Evolutionary conservation across 2,888 invertebrate genomes (phyloP), one percentile per base, ranked within the genome.

Genomic region (Pediacus dermestoides): DNA sequence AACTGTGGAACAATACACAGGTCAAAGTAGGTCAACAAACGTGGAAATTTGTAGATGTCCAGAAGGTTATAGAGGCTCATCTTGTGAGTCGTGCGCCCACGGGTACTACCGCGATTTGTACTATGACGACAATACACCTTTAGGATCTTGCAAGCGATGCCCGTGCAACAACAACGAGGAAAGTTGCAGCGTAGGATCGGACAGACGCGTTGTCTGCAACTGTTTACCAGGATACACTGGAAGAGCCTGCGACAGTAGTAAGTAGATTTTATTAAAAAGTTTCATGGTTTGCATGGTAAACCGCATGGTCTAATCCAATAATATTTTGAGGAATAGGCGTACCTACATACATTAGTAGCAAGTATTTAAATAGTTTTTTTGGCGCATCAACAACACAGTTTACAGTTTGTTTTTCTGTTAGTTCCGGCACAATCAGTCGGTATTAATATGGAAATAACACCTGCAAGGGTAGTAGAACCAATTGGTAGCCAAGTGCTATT

Each of bases 41-140:
- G 84, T 97, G 31, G 96, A 97, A 74, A 78, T 77, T 27, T 97
- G 63, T 39, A 55, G 59, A 38, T 63, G 63, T 38, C 63, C 63
- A n/a, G 44, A 55, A 52, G 68, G 89, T 1, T 91, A 90, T 59
- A 71, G 71, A 6, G 93, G 93, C 36, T 80, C 82, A 1, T 91
- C 90, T 34, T 93, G 93, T 60, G 91, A 93, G 67, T 74, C 75
- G 53, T 91, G 91, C 59, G 70, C 76, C 0, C 61, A 78, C 0
- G 81, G 86, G 7, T 82, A 81, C 65, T 90, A 88, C 65, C 77
- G 82, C 39, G 83, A 88, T 52, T 67, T 67, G 1, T 73, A 69
- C 34, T 74, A 76, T 44, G 61, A 72, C 18, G 61, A 69, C 3
- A 55, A 61, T n/a, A 74, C 73, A 42, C 68, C 73, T 10, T 52